Conservation (phyloP, 2,113 vertebrate genomes). For the Glaucomys volans region DNA sequence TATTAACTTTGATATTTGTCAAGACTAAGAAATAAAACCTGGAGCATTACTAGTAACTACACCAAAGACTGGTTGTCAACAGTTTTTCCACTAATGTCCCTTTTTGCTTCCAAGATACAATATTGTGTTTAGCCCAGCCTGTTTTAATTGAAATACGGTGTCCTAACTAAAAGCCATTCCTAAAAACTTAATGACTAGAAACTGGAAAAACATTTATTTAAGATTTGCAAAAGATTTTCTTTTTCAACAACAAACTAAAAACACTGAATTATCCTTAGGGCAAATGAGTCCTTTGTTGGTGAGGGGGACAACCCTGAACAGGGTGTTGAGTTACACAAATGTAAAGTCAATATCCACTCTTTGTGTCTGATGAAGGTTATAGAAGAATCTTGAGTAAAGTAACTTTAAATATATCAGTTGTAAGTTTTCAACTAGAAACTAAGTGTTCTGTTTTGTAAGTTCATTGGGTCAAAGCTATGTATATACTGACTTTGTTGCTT, state of each 20-base stretch:
- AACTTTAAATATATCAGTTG: neutral
- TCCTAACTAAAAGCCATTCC: neutral
- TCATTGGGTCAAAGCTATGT: neutral
- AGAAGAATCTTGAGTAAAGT: neutral
- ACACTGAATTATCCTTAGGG: neutral
- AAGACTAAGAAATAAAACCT: slow-evolving; percentile 19
- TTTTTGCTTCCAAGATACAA: neutral
- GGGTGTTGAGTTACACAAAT: neutral
- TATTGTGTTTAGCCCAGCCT: neutral
- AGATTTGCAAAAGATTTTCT: slow-evolving; percentile 34
- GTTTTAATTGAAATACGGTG: slow-evolving; percentile 16
- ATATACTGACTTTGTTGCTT: neutral
- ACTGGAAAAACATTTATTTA: neutral
- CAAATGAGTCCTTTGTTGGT: neutral
- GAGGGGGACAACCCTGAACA: neutral
- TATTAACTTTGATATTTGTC: neutral
- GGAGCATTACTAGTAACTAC: neutral
- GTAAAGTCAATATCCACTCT: neutral
- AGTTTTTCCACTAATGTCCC: neutral
- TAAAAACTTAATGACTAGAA: slow-evolving; percentile 22
- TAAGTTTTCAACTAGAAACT: slow-evolving; percentile 13
- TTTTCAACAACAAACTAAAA: neutral
- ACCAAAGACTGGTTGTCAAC: neutral
- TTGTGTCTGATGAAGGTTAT: neutral
- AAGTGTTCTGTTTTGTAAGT: neutral